Evolutionary conservation across 2,113 vertebrate species (phyloP), one percentile per base, ranked within the genome.

Genomic region (Poeciliopsis turrubarensis): DNA sequence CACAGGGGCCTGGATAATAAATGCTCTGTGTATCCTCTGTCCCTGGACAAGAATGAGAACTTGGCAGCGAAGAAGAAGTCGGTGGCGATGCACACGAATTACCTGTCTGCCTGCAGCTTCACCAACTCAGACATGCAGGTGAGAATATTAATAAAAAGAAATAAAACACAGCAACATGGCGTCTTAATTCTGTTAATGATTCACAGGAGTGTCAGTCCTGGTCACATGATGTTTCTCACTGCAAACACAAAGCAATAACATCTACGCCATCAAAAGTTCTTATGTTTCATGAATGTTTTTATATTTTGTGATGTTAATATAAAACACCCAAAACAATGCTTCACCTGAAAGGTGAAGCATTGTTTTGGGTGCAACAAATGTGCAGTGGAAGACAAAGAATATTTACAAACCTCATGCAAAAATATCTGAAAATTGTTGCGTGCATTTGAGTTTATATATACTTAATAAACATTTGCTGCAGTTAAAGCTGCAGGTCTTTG

Each of bases 121-220:
- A 99, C 98, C 81, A 99, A 99, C 94, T 99, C 98, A 0, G 98
- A 99, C 85, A 99, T 99, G 98, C 98, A 99, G 97, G 98, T 98
- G 47, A 89, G 81, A 83, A 3, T 17, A n/a, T 25, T 1, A 5
- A 65, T 29, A 65, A 14, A 10, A 32, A 22, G n/a, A 9, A 3
- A 65, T 39, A 39, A 10, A 34, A 31, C 22, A n/a, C 63, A 4
- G 9, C 19, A 22, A 65, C 63, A 2, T 2, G 71, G 69, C 75
- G 75, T 51, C 17, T 22, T 51, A 5, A 9, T 62, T 30, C 73
- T 77, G 72, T 87, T 74, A 89, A 89, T 90, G 87, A 92, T 88
- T 89, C 65, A 84, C 70, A 66, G 62, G 70, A 70, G 63, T 65
- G 29, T 63, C 60, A 60, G 27, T 27, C n/a, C 63, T 39, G 74